Evolutionary conservation across 2,113 vertebrate genomes (phyloP), one percentile per base, ranked within the genome.

Genomic region (Epinephelus cyanopodus): DNA sequence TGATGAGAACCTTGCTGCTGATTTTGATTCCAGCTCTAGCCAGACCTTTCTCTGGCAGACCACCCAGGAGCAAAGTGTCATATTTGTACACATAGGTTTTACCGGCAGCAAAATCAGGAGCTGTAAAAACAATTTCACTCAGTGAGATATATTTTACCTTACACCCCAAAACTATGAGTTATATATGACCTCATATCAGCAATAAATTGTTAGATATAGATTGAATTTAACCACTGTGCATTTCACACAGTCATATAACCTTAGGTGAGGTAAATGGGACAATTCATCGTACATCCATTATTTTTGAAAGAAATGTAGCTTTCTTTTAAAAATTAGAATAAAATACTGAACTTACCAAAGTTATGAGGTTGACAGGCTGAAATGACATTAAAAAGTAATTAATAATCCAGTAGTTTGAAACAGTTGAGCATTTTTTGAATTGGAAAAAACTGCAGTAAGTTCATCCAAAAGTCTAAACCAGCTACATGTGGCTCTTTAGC

Each of bases 21-120:
- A 97, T 47, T 81, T 92, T 96, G 19, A 97, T 12, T 0, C 96
- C 96, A 0, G 91, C 91, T 87, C 91, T 96, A 42, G 91, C 95
- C 76, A 96, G 82, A 65, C 84, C 84, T 39, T 92, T 87, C 29
- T 96, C 95, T 54, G 95, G 95, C 52, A 97, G 92, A 60, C 96
- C 95, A 0, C 78, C 93, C 80, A 96, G 68, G 50, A 96, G 83
- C 42, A 74, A 25, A 27, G 92, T 92, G 67, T 96, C 96, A 93
- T 97, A 97, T 42, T 92, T 91, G 85, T 96, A 97, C 29, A 91
- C 5, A 54, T 94, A 89, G 21, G 85, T 95, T 74, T 94, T 96
- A 39, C 81, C 90, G 11, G 80, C 72, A 5, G 86, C 66, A 90
- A 96, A 97, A 0, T 87, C 84, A 47, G 95, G 95, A 56, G 90